Evolutionary conservation across 2,113 vertebrate species (phyloP).

Genomic region (Callionymus lyra): DNA sequence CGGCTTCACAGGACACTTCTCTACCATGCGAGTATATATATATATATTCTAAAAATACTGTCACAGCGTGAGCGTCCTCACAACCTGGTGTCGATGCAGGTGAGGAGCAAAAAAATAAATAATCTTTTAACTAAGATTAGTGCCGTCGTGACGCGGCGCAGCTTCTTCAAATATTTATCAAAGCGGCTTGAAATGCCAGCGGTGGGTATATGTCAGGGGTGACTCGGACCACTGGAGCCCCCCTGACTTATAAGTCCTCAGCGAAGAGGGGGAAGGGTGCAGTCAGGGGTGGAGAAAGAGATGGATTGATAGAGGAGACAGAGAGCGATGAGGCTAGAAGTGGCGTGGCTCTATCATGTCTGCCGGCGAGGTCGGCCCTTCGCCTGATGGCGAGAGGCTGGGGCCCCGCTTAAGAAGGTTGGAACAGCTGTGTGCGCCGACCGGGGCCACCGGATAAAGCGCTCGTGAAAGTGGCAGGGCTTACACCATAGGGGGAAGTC

Average conservation of each 20-base stretch:
- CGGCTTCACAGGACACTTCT: too few species aligned
- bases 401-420: slow-evolving; percentile 62
- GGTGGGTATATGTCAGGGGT: slow-evolving; percentile 48
- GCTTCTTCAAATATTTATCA: slow-evolving; percentile 70
- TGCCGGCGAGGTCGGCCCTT: slow-evolving; percentile 45
- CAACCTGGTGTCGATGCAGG: too few species aligned
- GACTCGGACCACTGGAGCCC: slow-evolving; percentile 61
- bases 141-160: slow-evolving; percentile 54
- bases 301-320: slow-evolving; percentile 26
- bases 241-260: slow-evolving; percentile 66
- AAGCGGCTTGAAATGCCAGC: slow-evolving; percentile 68
- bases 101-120: too few species aligned
- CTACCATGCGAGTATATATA: too few species aligned
- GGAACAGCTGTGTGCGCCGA: slow-evolving; percentile 64
- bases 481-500: slow-evolving; percentile 65
- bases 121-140: slow-evolving; percentile 69
- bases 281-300: slow-evolving; percentile 25
- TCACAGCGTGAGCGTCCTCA: too few species aligned
- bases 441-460: slow-evolving; percentile 59
- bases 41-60: too few species aligned
- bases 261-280: slow-evolving; percentile 23
- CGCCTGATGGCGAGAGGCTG: slow-evolving; percentile 46
- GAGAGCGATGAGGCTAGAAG: slow-evolving; percentile 36
- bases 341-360: slow-evolving; percentile 41
- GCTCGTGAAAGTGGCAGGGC: slow-evolving; percentile 60